Percentiles rank a stretch among this genome's conserved stretches.
Conservation (phyloP, 2,888 invertebrate genomes). For the Lordiphosa andalusiaca region DNA sequence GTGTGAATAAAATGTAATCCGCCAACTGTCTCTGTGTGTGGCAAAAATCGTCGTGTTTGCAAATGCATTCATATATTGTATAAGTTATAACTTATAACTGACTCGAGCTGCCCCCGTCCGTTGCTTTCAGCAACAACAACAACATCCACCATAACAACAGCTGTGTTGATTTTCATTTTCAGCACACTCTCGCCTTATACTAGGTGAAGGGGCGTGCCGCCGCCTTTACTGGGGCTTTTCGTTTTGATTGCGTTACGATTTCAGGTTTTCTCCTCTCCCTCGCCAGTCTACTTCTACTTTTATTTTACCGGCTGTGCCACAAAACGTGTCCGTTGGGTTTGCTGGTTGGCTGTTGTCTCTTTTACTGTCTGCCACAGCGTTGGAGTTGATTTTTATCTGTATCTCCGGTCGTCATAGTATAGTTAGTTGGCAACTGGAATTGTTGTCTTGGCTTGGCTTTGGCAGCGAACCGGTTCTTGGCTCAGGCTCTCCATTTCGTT, state of each 20-base stretch:
- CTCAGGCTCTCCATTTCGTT: conserved; percentile 54
- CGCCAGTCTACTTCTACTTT: conserved; percentile 54
- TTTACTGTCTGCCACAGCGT: conserved; percentile 50
- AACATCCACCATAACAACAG: conserved; percentile 27
- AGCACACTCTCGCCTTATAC: conserved; percentile 41
- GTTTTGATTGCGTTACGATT: conserved; percentile 76
- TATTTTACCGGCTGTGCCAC: conserved; percentile 63
- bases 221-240: conserved; percentile 49
- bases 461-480: conserved; percentile 51
- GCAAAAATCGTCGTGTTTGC: too few species aligned
- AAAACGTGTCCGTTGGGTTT: conserved; percentile 66
- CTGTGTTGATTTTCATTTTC: conserved; percentile 73
- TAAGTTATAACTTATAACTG: conserved; percentile 9
- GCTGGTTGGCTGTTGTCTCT: conserved; percentile 24
- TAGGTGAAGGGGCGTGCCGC: conserved; percentile 40
- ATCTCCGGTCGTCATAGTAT: conserved; percentile 60
- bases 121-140: background rate
- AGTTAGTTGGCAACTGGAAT: conserved; percentile 30
- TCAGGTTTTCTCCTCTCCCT: conserved; percentile 60
- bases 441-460: conserved; percentile 28
- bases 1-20: conserved; percentile 63
- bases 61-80: too few species aligned
- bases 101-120: background rate
- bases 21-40: conserved; percentile 33
- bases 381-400: conserved; percentile 73